Percentiles rank a stretch among this genome's conserved stretches.
These are phyloP conservation scores for Saiga tatarica DNA, from an alignment of 2,113 vertebrate genomes.

Conservation along the genomic window DNA sequence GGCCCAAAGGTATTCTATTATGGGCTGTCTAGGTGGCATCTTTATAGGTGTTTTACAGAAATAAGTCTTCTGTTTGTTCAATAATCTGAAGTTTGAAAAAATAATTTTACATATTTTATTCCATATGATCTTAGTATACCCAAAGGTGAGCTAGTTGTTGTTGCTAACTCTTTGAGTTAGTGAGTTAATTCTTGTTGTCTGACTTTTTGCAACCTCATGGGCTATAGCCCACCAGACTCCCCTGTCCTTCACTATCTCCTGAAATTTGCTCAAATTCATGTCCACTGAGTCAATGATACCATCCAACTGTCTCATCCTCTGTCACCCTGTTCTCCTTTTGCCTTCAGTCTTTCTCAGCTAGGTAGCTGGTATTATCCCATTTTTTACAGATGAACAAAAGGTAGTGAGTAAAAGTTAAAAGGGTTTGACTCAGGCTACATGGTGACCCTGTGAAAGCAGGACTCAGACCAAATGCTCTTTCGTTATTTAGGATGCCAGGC, in stretches of 20 bases:
- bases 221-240: background rate
- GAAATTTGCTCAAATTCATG: background rate
- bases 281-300: background rate
- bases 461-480: background rate
- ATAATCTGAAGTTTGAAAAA: background rate
- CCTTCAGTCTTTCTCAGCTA: background rate
- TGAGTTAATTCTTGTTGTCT: background rate
- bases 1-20: background rate
- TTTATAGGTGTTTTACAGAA: background rate
- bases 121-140: background rate
- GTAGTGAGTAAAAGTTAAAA: background rate
- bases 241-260: background rate
- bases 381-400: background rate
- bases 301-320: background rate
- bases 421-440: background rate
- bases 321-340: background rate
- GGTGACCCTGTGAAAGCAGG: background rate
- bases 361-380: background rate
- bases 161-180: background rate
- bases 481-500: background rate
- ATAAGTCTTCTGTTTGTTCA: background rate
- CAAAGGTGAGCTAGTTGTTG: background rate
- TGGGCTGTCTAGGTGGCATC: background rate
- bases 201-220: background rate
- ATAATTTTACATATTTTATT: background rate